Percentiles rank a stretch among this genome's conserved stretches.
Conservation (phyloP, 2,113 vertebrate genomes). For the Xenopus laevis region DNA sequence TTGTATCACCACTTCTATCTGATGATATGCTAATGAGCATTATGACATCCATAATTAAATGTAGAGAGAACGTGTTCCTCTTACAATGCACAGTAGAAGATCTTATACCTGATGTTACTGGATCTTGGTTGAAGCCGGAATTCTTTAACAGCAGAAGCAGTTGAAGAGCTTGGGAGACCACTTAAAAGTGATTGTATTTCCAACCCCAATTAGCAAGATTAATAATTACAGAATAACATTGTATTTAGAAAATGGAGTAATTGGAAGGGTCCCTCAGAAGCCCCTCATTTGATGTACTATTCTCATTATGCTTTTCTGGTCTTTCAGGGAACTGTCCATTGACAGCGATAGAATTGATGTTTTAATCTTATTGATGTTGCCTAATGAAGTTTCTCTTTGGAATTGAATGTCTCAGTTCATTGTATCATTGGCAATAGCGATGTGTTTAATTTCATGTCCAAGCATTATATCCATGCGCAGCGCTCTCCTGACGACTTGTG, state of each 20-base stretch:
- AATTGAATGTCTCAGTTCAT: too few relatives aligned
- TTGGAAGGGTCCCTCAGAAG: background rate
- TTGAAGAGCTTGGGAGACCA: background rate
- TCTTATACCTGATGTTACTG: background rate
- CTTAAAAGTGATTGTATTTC: background rate
- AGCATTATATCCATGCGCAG: too few relatives aligned
- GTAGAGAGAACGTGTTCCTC: background rate
- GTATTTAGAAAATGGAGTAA: background rate
- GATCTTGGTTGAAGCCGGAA: background rate
- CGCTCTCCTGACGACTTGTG: too few relatives aligned
- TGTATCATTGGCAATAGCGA: too few relatives aligned
- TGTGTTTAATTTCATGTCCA: too few relatives aligned
- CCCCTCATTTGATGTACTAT: background rate
- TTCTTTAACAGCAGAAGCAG: too few relatives aligned
- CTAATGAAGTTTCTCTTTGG: too few relatives aligned
- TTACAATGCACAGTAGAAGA: background rate
- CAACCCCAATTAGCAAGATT: background rate
- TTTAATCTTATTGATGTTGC: too few relatives aligned
- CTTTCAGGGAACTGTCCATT: too few relatives aligned
- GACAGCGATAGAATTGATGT: too few relatives aligned
- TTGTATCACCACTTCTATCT: background rate
- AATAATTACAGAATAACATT: background rate
- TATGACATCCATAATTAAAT: background rate
- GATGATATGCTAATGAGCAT: background rate
- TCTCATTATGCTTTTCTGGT: background rate